phyloP scores from a whole-genome alignment of 2,888 invertebrate genomes.

The Hydraecia micacea region DNA sequence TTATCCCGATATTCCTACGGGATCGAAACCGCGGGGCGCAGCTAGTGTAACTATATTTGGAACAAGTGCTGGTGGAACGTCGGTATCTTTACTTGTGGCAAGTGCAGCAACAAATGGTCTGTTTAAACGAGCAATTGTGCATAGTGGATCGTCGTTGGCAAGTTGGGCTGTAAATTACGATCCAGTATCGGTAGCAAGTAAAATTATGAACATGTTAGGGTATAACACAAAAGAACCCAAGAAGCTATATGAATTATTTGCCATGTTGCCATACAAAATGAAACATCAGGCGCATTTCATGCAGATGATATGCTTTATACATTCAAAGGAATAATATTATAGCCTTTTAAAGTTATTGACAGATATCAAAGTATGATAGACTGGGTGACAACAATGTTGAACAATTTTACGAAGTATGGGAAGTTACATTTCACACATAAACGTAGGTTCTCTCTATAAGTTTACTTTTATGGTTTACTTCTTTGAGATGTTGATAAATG shows the following conservation, averaged over 20 bases:
- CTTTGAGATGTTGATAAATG: not conserved
- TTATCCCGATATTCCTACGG: no score
- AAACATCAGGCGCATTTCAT: no score
- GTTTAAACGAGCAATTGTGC: slow-evolving; percentile 82
- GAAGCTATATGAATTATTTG: slow-evolving; percentile 80
- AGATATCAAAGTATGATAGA: no score
- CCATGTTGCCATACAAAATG: slow-evolving; percentile 71
- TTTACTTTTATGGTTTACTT: no score
- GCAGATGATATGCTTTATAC: no score
- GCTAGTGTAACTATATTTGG: slow-evolving; percentile 85
- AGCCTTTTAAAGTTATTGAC: no score
- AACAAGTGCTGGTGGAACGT: slow-evolving; percentile 83
- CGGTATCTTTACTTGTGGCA: slow-evolving; percentile 77
- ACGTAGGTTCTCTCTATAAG: no score
- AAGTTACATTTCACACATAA: no score
- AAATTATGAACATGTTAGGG: slow-evolving; percentile 78
- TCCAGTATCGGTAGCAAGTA: slow-evolving; percentile 79
- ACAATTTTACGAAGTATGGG: no score
- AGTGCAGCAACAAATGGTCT: slow-evolving; percentile 79
- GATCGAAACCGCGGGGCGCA: no score
- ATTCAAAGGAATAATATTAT: no score
- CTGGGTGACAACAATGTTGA: no score
- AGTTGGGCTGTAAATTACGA: slow-evolving; percentile 82
- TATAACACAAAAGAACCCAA: slow-evolving; percentile 78
- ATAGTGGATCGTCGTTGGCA: slow-evolving; percentile 81